Percentiles rank a stretch among this genome's conserved stretches.
Conservation (phyloP, 2,888 invertebrate species). For the Taphrorychus bicolor region DNA sequence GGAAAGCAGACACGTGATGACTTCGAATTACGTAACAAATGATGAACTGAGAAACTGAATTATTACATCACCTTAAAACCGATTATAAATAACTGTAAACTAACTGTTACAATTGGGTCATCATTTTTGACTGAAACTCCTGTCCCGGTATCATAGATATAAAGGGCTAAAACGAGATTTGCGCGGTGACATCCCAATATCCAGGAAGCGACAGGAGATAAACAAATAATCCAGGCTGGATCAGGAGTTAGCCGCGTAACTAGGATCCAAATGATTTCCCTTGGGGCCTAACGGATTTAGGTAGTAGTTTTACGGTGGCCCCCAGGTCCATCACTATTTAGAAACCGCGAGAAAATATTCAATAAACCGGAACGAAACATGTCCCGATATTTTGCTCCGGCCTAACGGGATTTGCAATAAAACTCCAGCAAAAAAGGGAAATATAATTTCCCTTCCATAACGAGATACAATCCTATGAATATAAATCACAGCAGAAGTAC, state of each 20-base stretch:
- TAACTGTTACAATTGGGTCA: no score
- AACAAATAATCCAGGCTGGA: slow-evolving; percentile 30
- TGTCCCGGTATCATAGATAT: slow-evolving; percentile 21
- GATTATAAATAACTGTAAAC: no score
- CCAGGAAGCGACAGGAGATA: slow-evolving; percentile 21
- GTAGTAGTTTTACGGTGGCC: neutral
- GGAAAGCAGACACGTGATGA: no score
- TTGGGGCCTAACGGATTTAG: neutral
- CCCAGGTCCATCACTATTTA: neutral
- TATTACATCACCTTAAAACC: no score
- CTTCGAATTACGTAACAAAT: no score
- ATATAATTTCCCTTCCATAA: slow-evolving; percentile 34
- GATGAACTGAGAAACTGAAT: no score
- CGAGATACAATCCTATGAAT: slow-evolving; percentile 38
- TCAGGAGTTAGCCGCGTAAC: slow-evolving; percentile 27
- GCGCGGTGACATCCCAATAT: slow-evolving; percentile 26
- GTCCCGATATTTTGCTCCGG: neutral
- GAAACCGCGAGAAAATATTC: neutral
- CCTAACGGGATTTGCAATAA: neutral
- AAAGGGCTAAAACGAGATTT: slow-evolving; percentile 18
- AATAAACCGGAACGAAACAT: neutral
- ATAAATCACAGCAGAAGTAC: slow-evolving; percentile 37
- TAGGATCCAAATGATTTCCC: slow-evolving; percentile 24
- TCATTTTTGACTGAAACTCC: no score
- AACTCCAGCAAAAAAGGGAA: slow-evolving; percentile 5